Evolutionary conservation across 2,888 invertebrate species (phyloP), one percentile per base, ranked within the genome.

Genomic region (Onthophagus sagittarius): DNA sequence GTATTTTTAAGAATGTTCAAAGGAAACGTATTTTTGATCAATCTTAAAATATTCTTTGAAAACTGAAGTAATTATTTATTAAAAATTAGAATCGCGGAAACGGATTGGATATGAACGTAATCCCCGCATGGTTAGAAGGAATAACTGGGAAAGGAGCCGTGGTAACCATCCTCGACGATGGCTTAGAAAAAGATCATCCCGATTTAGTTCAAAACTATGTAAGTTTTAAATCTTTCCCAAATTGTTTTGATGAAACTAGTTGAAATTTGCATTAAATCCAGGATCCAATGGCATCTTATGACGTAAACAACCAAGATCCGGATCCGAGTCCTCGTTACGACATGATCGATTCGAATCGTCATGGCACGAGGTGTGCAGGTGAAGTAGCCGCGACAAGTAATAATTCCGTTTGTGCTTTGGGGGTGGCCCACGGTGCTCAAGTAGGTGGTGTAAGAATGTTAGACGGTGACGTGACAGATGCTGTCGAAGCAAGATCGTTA

Each of bases 281-380:
- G 96, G 98, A 99, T 86, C 94, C 95, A 0, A 89, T 93, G 86
- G 98, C 98, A 62, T 98, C 98, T 62, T 98, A 96, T 85, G 99
- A 99, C 86, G 98, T 99, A 64, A 99, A 99, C 84, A 94, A 93
- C 76, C 94, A 97, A 83, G 99, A 99, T 85, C 90, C 93, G 0
- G 97, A 99, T 86, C 99, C 99, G 0, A 97, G 96, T 90, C 99
- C 99, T 0, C 91, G 98, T 77, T 99, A 99, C 85, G 99, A 99
- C 85, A 91, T 96, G 89, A 93, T 96, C 72, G 98, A 99, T 87
- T 97, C 98, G 74, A 99, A 99, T 86, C 91, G 97, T 15, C 97
- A 95, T 84, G 95, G 96, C 1, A 99, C 98, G 4, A 88, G 98
- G 73, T 98, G 98, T 85, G 98, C 98, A 0, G 98, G 98, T 0